Evolutionary conservation across 2,113 vertebrate species (phyloP).

Genomic region (Gopherus flavomarginatus): DNA sequence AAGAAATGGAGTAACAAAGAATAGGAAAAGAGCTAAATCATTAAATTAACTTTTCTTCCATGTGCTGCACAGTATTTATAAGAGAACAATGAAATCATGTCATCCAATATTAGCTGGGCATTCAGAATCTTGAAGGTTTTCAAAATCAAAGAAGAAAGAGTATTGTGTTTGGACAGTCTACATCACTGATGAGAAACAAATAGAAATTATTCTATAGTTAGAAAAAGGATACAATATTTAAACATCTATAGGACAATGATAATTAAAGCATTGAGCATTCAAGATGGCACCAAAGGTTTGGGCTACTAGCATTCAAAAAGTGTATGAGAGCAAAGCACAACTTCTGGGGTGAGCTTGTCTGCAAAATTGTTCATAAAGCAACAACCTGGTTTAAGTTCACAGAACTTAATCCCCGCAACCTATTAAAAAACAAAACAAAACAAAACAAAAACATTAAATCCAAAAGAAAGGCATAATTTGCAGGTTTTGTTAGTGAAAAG

Average conservation of each 20-base stretch:
- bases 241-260: not conserved
- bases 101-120: not conserved
- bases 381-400: not conserved
- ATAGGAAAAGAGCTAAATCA: slow-evolving; percentile 33
- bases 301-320: not conserved
- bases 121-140: not conserved
- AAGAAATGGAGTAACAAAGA: slow-evolving; percentile 9
- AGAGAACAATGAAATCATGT: slow-evolving; percentile 34
- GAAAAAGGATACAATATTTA: not conserved
- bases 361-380: not conserved
- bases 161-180: not conserved
- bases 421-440: not conserved
- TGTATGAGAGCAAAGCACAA: not conserved
- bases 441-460: not conserved
- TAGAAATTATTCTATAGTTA: not conserved
- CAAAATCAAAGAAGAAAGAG: not conserved
- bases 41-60: slow-evolving; percentile 50
- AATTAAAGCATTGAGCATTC: not conserved
- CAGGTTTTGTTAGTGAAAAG: not conserved
- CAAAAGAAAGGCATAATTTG: not conserved
- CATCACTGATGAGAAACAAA: not conserved
- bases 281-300: not conserved
- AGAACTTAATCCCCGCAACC: not conserved
- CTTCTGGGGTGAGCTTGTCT: not conserved
- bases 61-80: slow-evolving; percentile 4